Base-by-base conservation (phyloP, 2,888 invertebrate species). In the Polyommatus icarus region DNA sequence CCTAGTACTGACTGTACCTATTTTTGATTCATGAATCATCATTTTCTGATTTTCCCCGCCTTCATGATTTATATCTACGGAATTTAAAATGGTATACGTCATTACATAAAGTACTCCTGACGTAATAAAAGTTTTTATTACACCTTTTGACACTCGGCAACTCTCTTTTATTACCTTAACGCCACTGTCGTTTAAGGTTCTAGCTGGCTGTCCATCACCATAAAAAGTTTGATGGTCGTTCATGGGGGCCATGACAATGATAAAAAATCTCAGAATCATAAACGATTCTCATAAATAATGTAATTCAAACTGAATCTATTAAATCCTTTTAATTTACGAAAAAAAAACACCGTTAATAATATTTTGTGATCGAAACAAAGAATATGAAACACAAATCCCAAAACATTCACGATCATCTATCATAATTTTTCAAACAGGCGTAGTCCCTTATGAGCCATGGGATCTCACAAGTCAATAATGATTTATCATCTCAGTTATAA, bases 81-180 rank as follows among this genome's bases (percentile, higher is more conserved):
- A 61, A 73, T 46, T 73, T 73, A 46, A 73, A 46, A 46, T 73
- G 46, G 5, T 6, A 73, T 40, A 24, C 20, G 73, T 24, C 73
- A 40, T 46, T 73, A 73, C 5, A 50, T 40, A 72, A 73, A 73
- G 40, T 24, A 73, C 72, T 24, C 24, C 24, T 46, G 20, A 46
- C 0, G 46, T 73, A 20, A 73, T 73, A 73, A 73, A 72, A 73
- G 46, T 40, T 73, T 36, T 73, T 73, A 40, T 67, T 29, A 67
- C 29, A 67, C 67, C 67, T 67, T 67, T 32, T 67, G 67, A 18
- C 67, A 32, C 67, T 67, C 67, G 67, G 67, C 67, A 67, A 67
- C 67, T 67, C 67, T 32, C 29, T 67, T 67, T 67, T 67, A 67
- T 67, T 67, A 67, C 67, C 67, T 67, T 32, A 67, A 67, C 29